Evolutionary conservation across 1,140 invertebrate genomes (phyloP).

Genomic region (Neodiprion pinetum): DNA sequence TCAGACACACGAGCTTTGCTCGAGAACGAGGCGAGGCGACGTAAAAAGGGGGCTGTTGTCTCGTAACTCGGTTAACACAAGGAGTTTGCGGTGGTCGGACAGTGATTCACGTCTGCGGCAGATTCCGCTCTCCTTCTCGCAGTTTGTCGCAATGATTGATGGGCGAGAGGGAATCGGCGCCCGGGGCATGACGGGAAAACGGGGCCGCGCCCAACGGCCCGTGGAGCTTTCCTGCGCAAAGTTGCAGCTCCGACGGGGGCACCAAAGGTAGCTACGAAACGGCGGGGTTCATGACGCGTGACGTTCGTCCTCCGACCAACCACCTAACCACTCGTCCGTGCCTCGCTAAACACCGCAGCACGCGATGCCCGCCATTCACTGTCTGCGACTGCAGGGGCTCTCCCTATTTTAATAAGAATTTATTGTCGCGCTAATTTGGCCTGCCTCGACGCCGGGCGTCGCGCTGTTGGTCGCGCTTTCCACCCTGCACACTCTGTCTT

Average conservation of each 20-base stretch:
- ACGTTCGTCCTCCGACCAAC: neutral
- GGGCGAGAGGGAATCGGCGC: neutral
- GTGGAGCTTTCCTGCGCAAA: neutral
- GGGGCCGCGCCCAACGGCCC: neutral
- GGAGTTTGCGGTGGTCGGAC: neutral
- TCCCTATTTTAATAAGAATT: neutral
- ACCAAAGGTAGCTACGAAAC: neutral
- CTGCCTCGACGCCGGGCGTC: neutral
- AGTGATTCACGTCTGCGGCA: neutral
- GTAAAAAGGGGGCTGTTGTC: neutral
- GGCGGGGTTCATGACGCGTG: slow-evolving; percentile 1
- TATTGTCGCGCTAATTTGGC: slow-evolving; percentile 1
- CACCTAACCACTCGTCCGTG: neutral
- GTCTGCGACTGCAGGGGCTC: neutral
- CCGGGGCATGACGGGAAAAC: slow-evolving; percentile 6
- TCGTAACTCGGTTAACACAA: neutral
- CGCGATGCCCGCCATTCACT: slow-evolving; percentile 3
- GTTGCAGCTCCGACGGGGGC: neutral
- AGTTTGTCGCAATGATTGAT: neutral
- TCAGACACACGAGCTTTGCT: no score
- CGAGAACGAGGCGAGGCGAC: neutral
- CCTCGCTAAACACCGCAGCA: neutral
- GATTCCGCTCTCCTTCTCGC: neutral
- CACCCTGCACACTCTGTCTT: neutral
- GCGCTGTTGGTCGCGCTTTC: neutral